Evolutionary conservation across 2,113 vertebrate genomes (phyloP).

Genomic region (Ceuthmochares aereus): DNA sequence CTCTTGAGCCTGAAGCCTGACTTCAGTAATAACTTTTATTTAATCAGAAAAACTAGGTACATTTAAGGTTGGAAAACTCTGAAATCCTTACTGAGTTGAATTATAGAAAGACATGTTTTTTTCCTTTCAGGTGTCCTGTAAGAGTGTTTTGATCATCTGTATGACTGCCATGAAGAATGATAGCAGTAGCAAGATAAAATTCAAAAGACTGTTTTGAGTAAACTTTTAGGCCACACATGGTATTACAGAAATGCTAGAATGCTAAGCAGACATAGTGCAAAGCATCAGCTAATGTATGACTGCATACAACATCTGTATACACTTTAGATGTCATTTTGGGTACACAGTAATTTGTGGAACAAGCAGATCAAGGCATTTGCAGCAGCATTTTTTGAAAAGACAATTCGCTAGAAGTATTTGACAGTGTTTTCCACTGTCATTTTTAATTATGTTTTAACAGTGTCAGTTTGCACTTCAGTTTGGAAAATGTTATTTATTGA

Average conservation of each 20-base stretch:
- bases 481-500: constrained; percentile 40
- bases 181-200: background rate
- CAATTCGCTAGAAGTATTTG: background rate
- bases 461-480: background rate
- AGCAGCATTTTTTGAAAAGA: background rate
- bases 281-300: background rate
- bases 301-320: background rate
- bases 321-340: constrained; percentile 30
- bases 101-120: background rate
- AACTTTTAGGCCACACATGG: background rate
- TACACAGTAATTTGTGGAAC: constrained; percentile 28
- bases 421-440: background rate
- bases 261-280: background rate
- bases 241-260: background rate
- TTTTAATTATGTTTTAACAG: constrained; percentile 25
- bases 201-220: background rate
- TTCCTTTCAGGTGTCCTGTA: background rate
- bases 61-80: background rate
- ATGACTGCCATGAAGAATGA: background rate
- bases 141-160: background rate
- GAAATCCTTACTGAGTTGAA: background rate
- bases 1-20: background rate
- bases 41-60: background rate
- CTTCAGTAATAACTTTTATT: background rate
- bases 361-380: constrained; percentile 24